Base-by-base conservation (phyloP, 2,797 vertebrate species). In the Tarsius wallacei region DNA sequence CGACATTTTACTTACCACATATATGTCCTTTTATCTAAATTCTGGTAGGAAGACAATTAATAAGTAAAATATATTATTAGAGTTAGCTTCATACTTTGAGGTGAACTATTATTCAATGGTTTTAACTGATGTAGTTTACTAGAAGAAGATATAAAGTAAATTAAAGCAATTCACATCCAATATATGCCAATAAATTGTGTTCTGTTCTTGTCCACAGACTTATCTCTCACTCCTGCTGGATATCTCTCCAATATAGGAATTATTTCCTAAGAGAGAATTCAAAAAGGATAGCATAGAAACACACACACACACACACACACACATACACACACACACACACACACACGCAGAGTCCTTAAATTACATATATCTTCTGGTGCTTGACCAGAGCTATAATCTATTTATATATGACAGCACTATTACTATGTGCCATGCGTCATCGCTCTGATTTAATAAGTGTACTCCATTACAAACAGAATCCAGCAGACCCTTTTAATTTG, bases 401-500 rank as follows among this genome's bases (percentile, higher is more conserved):
- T 77, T 90, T 85, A n/a, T 17, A 33, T 47, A 47, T n/a, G 85
- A 63, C 11, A 76, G 70, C 36, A 49, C 22, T 36, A 49, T 76
- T 73, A 49, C 28, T 17, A 26, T 33, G 53, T 64, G 28, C 4
- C 22, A 66, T 0, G 6, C 28, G 47, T 11, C 57, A n/a, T 19
- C 12, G 51, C 82, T 82, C 17, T 94, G 73, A 85, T 88, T 87
- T 82, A 77, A 97, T 95, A 84, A 85, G 78, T 47, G 61, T 22
- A 33, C 49, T 83, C 57, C 51, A 26, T 81, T 70, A 26, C 36
- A 77, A 91, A 66, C 66, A 97, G 73, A 95, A 93, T 73, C 33
- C 55, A 86, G 28, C 36, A 93, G 68, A 59, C 26, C 12, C 82
- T 98, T 95, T 96, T 57, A 78, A 90, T 90, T 94, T 88, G 12